These are phyloP conservation scores for Amblyopsis hoosieri DNA, from an alignment of 2,797 vertebrate genomes.

Conservation along the genomic window DNA sequence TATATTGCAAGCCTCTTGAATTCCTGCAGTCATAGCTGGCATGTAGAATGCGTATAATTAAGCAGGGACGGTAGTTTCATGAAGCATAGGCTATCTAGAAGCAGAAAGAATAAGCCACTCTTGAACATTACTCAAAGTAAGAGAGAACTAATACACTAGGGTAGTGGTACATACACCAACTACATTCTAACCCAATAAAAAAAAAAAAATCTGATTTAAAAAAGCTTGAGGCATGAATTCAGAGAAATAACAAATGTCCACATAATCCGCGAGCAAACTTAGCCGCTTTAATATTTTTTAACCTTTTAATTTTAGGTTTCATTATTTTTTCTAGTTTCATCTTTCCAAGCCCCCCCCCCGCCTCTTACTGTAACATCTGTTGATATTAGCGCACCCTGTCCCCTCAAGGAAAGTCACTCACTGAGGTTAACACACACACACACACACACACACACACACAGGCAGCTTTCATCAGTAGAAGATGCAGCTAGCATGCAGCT, in stretches of 20 bases:
- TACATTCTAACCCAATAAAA: not conserved
- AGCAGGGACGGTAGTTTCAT: conserved; percentile 22
- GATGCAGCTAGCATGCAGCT: conserved; percentile 37
- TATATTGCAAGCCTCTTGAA: conserved; percentile 45
- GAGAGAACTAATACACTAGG: conserved; percentile 11
- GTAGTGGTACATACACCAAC: not conserved
- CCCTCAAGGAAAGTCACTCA: conserved; percentile 36
- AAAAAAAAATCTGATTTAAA: not conserved
- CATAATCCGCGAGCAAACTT: too few relatives aligned
- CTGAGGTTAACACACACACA: conserved; percentile 33
- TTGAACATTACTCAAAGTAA: conserved; percentile 44
- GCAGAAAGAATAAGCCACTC: conserved; percentile 25
- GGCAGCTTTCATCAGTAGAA: conserved; percentile 69
- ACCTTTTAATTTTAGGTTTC: too few relatives aligned
- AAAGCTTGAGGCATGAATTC: not conserved
- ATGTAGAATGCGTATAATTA: conserved; percentile 33
- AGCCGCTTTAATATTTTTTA: too few relatives aligned
- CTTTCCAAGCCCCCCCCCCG: too few relatives aligned
- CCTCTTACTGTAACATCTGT: not conserved
- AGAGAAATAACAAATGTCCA: too few relatives aligned
- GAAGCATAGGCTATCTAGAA: conserved; percentile 15
- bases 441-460: conserved; percentile 36
- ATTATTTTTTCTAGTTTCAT: too few relatives aligned
- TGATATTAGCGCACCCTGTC: conserved; percentile 40
- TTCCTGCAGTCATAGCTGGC: conserved; percentile 34